phyloP scores from a whole-genome alignment of 2,113 vertebrate species.

The Gallinago media region DNA sequence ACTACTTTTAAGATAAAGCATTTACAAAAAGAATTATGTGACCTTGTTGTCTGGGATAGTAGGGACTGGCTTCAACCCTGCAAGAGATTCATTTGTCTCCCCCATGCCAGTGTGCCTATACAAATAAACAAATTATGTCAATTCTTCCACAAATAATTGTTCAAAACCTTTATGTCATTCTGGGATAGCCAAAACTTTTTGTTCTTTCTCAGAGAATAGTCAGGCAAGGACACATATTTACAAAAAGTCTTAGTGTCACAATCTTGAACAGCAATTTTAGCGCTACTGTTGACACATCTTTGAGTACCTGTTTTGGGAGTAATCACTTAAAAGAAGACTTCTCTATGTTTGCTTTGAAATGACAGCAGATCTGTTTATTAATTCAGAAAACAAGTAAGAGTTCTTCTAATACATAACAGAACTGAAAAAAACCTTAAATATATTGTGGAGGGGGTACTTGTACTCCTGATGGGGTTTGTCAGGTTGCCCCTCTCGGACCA shows the following conservation, averaged over 20 bases:
- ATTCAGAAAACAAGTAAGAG: neutral
- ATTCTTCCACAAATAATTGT: constrained; percentile 17
- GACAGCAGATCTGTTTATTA: neutral
- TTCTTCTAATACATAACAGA: neutral
- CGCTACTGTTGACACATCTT: neutral
- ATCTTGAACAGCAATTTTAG: neutral
- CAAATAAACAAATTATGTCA: constrained; percentile 8
- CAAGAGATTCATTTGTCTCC: neutral
- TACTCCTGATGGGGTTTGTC: neutral
- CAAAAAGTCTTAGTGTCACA: neutral
- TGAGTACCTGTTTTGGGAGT: neutral
- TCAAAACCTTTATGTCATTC: neutral
- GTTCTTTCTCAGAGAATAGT: neutral
- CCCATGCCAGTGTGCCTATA: neutral
- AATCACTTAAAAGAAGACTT: neutral
- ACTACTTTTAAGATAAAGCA: constrained; percentile 32
- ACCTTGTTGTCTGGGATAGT: neutral
- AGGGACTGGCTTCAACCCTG: neutral
- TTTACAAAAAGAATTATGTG: neutral
- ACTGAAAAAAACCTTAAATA: neutral
- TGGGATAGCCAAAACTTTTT: neutral
- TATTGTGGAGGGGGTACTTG: neutral
- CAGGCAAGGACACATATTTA: neutral
- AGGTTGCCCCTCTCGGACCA: neutral
- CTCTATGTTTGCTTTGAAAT: neutral